phyloP scores from a whole-genome alignment of 2,888 invertebrate species.

The Cosmorhoe ocellata region DNA sequence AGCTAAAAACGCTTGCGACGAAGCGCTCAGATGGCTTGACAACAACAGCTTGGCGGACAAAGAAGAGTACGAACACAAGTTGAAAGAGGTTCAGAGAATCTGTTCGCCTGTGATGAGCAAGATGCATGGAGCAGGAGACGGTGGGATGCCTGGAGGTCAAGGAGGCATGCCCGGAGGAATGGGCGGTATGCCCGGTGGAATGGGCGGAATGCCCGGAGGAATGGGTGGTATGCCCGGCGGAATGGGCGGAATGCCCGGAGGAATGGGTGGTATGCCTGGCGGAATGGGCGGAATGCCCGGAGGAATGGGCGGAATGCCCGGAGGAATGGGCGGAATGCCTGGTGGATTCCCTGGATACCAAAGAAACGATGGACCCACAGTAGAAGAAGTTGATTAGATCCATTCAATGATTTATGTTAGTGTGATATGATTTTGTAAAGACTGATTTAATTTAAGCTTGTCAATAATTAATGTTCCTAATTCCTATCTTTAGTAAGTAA shows the following conservation, averaged over 20 bases:
- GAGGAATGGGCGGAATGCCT: slow-evolving; percentile 14
- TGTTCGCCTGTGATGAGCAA: slow-evolving; percentile 21
- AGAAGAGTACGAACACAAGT: slow-evolving; percentile 18
- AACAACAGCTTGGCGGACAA: slow-evolving; percentile 61
- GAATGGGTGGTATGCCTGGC: slow-evolving; percentile 19
- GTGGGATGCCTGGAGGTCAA: slow-evolving; percentile 72
- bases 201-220: slow-evolving; percentile 76
- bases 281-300: slow-evolving; percentile 17
- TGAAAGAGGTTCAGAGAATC: slow-evolving; percentile 18
- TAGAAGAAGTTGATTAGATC: slow-evolving; percentile 24
- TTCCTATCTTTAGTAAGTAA: background rate
- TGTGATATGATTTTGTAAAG: slow-evolving; percentile 8
- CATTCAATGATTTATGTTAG: background rate
- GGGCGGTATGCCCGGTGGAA: slow-evolving; percentile 44
- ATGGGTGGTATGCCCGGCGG: slow-evolving; percentile 15
- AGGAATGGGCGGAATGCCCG: slow-evolving; percentile 9
- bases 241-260: slow-evolving; percentile 13
- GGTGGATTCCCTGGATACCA: slow-evolving; percentile 18
- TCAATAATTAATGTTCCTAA: background rate
- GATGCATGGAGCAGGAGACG: slow-evolving; percentile 18
- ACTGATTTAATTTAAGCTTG: slow-evolving; percentile 11
- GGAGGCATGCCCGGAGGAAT: slow-evolving; percentile 69
- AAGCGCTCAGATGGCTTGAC: slow-evolving; percentile 85
- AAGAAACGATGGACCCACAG: slow-evolving; percentile 23
- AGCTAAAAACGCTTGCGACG: slow-evolving; percentile 65